These are phyloP conservation scores for Mareca penelope DNA, from an alignment of 2,797 vertebrate genomes.

Conservation along the genomic window DNA sequence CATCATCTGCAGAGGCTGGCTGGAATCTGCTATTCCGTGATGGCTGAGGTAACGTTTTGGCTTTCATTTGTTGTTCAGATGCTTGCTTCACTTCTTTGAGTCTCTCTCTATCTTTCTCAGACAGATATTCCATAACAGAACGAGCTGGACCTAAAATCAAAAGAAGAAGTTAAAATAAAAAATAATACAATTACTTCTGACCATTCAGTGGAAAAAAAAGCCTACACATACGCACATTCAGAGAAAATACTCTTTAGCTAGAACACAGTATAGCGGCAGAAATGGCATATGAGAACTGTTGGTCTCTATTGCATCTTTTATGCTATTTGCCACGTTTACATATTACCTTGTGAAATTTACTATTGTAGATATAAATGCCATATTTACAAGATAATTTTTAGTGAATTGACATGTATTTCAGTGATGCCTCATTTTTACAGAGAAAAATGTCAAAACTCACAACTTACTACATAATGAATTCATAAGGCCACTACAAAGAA, in stretches of 20 bases:
- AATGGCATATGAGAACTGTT: background rate
- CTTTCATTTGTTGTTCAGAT: constrained; percentile 67
- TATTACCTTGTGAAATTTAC: background rate
- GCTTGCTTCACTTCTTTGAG: constrained; percentile 80
- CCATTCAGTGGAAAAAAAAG: background rate
- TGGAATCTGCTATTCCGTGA: constrained; percentile 49
- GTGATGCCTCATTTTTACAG: background rate
- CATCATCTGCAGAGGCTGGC: background rate
- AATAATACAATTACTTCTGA: background rate
- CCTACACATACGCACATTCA: background rate
- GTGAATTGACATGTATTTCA: background rate
- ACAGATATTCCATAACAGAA: constrained; percentile 91
- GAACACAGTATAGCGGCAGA: background rate
- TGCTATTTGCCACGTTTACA: background rate
- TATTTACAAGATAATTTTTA: background rate
- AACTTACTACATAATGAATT: background rate
- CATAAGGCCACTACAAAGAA: background rate
- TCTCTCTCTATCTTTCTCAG: constrained; percentile 85
- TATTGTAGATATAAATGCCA: background rate
- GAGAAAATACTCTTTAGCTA: background rate
- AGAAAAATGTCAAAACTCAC: no score
- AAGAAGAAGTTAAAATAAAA: background rate
- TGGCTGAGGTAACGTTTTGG: constrained; percentile 68
- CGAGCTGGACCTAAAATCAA: constrained; percentile 80
- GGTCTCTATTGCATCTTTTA: background rate